Base-by-base conservation (phyloP, 2,888 invertebrate species). In the Synanthedon myopaeformis region DNA sequence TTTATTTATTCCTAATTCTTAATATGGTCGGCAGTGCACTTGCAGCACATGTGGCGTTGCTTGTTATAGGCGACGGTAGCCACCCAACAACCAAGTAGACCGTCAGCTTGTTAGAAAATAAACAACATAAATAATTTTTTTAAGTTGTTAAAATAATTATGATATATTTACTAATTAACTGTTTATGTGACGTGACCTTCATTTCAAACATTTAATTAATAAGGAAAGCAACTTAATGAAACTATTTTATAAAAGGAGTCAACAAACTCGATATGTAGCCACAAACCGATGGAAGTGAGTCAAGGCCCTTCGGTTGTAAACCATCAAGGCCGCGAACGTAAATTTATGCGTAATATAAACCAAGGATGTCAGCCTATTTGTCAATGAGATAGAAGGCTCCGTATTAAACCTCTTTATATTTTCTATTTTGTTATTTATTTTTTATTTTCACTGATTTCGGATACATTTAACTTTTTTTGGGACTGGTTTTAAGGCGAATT, bases 331-430 rank as follows among this genome's bases (percentile, higher is more conserved):
- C 61, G 48, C 56, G 51, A 59, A 55, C 60, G 65, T 69, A 66
- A 69, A 66, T 72, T 70, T 67, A 68, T 66, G 67, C 65, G 67
- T 69, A 66, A 70, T 67, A 68, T 62, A 67, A 63, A 62, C 62
- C 68, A 69, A 74, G 70, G 73, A 58, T 68, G 64, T 57, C 59
- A 62, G 61, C 60, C 66, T 60, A 69, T 72, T 70, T 64, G 68
- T 71, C 70, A 75, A 76, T 72, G 71, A 72, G 71, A 71, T 70
- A 63, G 42, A 55, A 59, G 45, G 14, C 14, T n/a, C 4, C 14
- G 45, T 45, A n/a, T 45, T 45, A 12, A 6, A 45, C 45, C 45
- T 45, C n/a, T 45, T 45, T 45, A 14, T 13, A 3, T 45, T 45
- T 45, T 45, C n/a, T 11, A 45, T 8, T 35, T 23, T 23, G 4